phyloP scores from a whole-genome alignment of 92 coral and sea anemone genomes.

The Siderastrea siderea region DNA sequence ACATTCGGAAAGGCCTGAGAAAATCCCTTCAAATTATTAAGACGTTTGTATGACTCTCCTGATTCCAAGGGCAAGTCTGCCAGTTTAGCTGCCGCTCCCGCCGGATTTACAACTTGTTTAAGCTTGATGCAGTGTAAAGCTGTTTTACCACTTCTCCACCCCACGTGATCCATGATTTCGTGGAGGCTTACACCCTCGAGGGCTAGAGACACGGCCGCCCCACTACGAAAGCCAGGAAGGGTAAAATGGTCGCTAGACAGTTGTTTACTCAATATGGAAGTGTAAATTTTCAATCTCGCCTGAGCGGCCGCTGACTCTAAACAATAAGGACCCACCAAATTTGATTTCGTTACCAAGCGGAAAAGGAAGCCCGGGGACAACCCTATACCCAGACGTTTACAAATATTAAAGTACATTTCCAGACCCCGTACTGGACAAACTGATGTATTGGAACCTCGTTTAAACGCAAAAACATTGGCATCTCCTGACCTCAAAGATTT shows the following conservation, averaged over 20 bases:
- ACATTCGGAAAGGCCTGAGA: conserved; percentile 11
- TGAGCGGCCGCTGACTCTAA: conserved; percentile 28
- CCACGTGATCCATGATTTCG: conserved; percentile 44
- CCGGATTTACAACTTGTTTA: conserved; percentile 41
- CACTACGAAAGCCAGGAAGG: conserved; percentile 57
- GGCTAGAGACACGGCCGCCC: conserved; percentile 52
- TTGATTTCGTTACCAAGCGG: neutral
- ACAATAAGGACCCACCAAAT: neutral
- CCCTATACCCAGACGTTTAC: neutral
- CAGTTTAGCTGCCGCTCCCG: conserved; percentile 43
- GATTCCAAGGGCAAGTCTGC: conserved; percentile 11
- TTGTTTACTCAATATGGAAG: neutral
- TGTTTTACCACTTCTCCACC: conserved; percentile 44
- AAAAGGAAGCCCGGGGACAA: neutral
- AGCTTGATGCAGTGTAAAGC: conserved; percentile 46
- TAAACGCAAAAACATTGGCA: conserved; percentile 38
- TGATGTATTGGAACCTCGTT: conserved; percentile 23
- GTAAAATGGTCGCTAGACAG: conserved; percentile 19
- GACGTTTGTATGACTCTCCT: neutral
- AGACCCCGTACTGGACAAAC: conserved; percentile 47
- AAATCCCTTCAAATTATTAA: conserved; percentile 2
- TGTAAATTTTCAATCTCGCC: conserved; percentile 36
- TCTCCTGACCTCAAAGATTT: conserved; percentile 46
- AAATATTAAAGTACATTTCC: conserved; percentile 25
- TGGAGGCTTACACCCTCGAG: conserved; percentile 10